Evolutionary conservation across 2,888 invertebrate genomes (phyloP).

Genomic region (Cantharis rufa): DNA sequence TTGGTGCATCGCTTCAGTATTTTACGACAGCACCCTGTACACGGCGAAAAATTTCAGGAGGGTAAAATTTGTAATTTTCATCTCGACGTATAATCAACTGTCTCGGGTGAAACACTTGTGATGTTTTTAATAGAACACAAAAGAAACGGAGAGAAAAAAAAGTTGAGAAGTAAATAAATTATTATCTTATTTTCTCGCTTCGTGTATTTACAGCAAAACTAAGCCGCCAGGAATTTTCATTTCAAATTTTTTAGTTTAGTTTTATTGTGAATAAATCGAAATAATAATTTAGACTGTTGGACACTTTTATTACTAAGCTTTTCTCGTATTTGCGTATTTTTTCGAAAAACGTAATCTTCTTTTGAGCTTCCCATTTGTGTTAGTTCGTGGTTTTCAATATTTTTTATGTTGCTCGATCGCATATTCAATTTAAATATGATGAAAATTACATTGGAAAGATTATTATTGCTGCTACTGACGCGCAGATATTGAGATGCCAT

Average conservation of each 20-base stretch:
- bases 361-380: background rate
- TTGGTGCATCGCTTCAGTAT: background rate
- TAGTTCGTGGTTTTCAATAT: background rate
- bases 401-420: background rate
- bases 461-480: background rate
- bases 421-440: background rate
- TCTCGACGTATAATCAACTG: background rate
- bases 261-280: background rate
- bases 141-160: background rate
- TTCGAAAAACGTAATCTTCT: background rate
- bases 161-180: background rate
- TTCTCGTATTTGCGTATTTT: background rate
- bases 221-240: background rate
- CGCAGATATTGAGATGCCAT: background rate
- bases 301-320: background rate
- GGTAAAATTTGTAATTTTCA: background rate
- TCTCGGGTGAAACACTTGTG: background rate
- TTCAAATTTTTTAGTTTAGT: background rate
- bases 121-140: background rate
- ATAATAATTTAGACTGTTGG: background rate
- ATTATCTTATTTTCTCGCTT: background rate
- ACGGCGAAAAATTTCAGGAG: background rate
- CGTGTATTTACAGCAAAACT: background rate
- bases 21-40: background rate
- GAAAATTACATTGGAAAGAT: background rate